Base-by-base conservation (phyloP, 2,797 vertebrate genomes). In the Muraenolepis orangiensis region DNA sequence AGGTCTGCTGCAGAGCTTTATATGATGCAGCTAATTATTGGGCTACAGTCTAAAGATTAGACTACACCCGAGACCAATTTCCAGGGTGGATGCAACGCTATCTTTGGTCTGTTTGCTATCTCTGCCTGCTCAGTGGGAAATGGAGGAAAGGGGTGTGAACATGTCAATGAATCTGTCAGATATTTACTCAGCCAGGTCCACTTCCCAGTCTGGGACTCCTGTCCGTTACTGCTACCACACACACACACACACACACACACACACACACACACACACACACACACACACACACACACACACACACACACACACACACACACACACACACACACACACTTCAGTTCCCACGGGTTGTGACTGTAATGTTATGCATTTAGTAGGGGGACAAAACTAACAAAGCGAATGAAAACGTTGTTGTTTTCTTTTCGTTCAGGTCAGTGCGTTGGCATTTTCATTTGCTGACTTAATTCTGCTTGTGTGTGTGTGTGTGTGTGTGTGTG, bases 361-460 rank as follows among this genome's bases (percentile, higher is more conserved):
- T 72, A 23, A 51, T 34, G 2, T 36, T 51, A 51, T 51, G 42
- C 42, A 51, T 1, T 18, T 18, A 51, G 42, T 5, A 20, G 32
- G 32, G 32, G 23, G 23, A 57, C 8, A 20, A 8, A 57, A 57
- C 6, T 6, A 57, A 18, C 51, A 23, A 57, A 57, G n/a, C 51
- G 6, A 23, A 57, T 26, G 29, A 3, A 66, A 66, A 66, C 26
- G 16, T 66, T 66, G n/a, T 23, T 23, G 26, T 13, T 18, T 30
- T 1, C 14, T 66, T 66, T 38, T 32, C 80, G 75, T 84, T 69
- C 70, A 78, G 81, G 75, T 86, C 80, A 86, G 14, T 72, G 40
- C 66, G 72, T 57, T 20, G 68, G 29, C 36, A 18, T 72, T 80
- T 78, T 77, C 36, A 61, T 80, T 71, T 38, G 16, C n/a, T 76